A percentile compares a stretch with the other conserved stretches of the same genome.
Evolutionary conservation across 2,113 vertebrate genomes (phyloP).

Genomic region (Channa argus): DNA sequence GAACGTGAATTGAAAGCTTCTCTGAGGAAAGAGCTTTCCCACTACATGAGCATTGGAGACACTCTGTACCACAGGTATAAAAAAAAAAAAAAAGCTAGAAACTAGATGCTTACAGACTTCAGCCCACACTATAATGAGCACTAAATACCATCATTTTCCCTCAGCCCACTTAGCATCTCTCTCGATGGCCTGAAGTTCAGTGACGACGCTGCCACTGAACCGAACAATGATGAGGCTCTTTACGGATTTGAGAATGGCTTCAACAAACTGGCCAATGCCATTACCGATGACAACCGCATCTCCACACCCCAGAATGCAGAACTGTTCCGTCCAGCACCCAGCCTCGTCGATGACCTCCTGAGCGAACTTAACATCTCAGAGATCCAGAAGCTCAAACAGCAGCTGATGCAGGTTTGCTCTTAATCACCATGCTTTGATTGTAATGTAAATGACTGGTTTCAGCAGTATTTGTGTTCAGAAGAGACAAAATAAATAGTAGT

Average conservation of each 20-base stretch:
- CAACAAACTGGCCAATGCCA: slow-evolving; percentile 84
- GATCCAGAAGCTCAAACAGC: slow-evolving; percentile 99
- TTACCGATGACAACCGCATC: slow-evolving; percentile 84
- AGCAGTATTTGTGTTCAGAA: background rate
- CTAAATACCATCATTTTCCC: background rate
- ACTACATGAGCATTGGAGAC: slow-evolving; percentile 98
- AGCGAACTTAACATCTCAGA: slow-evolving; percentile 98
- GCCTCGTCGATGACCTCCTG: slow-evolving; percentile 95
- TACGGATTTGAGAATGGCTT: slow-evolving; percentile 90
- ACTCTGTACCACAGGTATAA: slow-evolving; percentile 80
- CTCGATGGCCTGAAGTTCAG: slow-evolving; percentile 95
- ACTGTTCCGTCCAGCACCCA: slow-evolving; percentile 88
- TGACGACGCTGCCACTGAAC: slow-evolving; percentile 85
- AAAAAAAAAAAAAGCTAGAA: background rate
- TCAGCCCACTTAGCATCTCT: slow-evolving; percentile 90
- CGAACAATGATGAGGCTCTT: slow-evolving; percentile 93
- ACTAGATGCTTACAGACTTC: background rate
- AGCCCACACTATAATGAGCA: background rate
- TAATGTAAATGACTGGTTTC: background rate
- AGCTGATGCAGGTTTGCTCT: slow-evolving; percentile 91
- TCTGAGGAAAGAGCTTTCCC: slow-evolving; percentile 95
- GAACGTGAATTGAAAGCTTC: slow-evolving; percentile 97
- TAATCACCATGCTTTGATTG: background rate
- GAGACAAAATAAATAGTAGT: background rate
- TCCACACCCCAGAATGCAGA: slow-evolving; percentile 88